Conservation (phyloP, 2,797 vertebrate species). For the Chelonia mydas region DNA sequence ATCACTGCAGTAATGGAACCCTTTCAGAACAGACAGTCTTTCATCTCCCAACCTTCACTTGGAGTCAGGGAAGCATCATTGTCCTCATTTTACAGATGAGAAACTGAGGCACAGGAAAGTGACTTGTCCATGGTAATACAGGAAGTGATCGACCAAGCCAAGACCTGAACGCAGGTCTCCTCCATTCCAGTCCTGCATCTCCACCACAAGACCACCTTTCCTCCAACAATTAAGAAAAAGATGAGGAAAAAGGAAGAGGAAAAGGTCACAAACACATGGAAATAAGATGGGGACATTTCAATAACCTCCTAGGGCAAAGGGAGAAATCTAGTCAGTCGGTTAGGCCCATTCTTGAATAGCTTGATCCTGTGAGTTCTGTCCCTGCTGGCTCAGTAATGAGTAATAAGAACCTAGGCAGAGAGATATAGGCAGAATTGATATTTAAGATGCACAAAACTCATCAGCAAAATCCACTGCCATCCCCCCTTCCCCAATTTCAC, state of each 20-base stretch:
- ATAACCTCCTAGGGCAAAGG: background rate
- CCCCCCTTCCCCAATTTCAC: background rate
- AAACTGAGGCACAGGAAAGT: background rate
- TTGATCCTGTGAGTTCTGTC: background rate
- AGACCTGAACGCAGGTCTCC: background rate
- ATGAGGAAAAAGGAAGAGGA: background rate
- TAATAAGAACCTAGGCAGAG: background rate
- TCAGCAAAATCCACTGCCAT: background rate
- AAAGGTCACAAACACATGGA: too few species aligned
- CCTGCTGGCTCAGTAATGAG: background rate
- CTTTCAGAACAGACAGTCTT: rapidly evolving
- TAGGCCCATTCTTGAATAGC: background rate
- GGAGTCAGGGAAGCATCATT: background rate
- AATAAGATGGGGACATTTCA: background rate
- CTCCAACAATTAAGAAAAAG: rapidly evolving
- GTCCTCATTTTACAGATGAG: background rate
- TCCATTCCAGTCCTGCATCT: background rate
- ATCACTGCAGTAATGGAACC: background rate
- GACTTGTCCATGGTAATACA: background rate
- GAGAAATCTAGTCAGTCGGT: background rate
- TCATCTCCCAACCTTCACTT: rapidly evolving
- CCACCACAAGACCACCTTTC: background rate
- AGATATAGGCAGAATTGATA: background rate
- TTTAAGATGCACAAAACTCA: background rate
- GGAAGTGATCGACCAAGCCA: background rate